Base-by-base conservation (phyloP, 2,888 invertebrate genomes). In the Sarcophaga rosellei region DNA sequence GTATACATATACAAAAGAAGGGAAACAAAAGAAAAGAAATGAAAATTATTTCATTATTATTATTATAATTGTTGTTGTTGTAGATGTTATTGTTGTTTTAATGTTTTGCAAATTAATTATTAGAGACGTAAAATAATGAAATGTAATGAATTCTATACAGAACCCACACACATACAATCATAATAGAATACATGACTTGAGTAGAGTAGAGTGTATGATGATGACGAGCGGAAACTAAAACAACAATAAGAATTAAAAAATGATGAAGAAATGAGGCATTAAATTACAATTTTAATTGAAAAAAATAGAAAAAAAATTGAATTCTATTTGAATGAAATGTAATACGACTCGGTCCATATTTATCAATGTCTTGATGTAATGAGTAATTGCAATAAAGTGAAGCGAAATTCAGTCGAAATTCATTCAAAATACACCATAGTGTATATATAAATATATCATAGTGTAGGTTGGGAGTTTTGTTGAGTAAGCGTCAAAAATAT, bases 41-140 rank as follows among this genome's bases (percentile, higher is more conserved):
- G 35, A 23, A 81, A 23, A 62, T 70, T 69, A 63, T 83, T 78
- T 85, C 59, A 78, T 81, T 82, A 85, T 77, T 84, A 59, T 62
- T 62, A 53, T 15, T 17, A 15, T 53, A 15, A 15, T 47, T 47
- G 15, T 53, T 53, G 5, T 17, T 53, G 17, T 15, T 53, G 12
- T 53, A 0, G 0, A 4, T 53, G 53, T 17, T 53, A 1, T 53
- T 53, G 12, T 53, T 53, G 35, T 53, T 17, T 15, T 2, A 53
- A 53, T 77, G 59, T 59, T 75, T 74, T 78, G 53, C 69, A 61
- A 81, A 81, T 76, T 81, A 81, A 85, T 73, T 72, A 77, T 79
- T 59, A 75, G 25, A 66, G 70, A n/a, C 57, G 79, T 70, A n/a
- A 75, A 81, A 70, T 76, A 69, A 74, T 35, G 61, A 81, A 53